A percentile compares a stretch with the other conserved stretches of the same genome.
phyloP scores from a whole-genome alignment of 2,888 invertebrate genomes.

The Abscondita cerata region DNA sequence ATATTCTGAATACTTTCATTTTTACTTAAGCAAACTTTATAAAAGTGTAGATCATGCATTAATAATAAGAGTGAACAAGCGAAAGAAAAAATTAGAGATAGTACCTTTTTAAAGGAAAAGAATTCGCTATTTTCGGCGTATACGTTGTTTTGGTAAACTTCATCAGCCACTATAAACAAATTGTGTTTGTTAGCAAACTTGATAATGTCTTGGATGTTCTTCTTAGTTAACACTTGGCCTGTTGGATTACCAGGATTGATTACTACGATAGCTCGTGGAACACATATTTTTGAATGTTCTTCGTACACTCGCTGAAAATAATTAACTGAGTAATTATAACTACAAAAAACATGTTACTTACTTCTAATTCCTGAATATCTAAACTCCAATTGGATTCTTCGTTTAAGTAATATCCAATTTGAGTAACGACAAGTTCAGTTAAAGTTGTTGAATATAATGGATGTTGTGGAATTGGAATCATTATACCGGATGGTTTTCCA shows the following conservation, averaged over 20 bases:
- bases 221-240: slow-evolving; percentile 86
- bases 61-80: no score
- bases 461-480: slow-evolving; percentile 82
- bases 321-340: no score
- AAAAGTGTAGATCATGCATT: no score
- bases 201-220: slow-evolving; percentile 91
- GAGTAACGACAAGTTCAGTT: slow-evolving; percentile 70
- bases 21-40: no score
- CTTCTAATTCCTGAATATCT: slow-evolving; percentile 66
- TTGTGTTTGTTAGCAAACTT: slow-evolving; percentile 89
- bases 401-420: slow-evolving; percentile 74
- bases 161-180: slow-evolving; percentile 90
- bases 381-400: slow-evolving; percentile 74
- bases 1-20: no score
- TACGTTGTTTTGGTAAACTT: slow-evolving; percentile 97
- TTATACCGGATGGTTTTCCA: slow-evolving; percentile 63
- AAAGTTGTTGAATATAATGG: slow-evolving; percentile 77
- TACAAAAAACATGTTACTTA: no score
- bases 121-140: slow-evolving; percentile 89
- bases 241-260: slow-evolving; percentile 99
- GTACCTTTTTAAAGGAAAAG: slow-evolving; percentile 94
- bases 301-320: slow-evolving; percentile 67
- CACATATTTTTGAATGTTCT: slow-evolving; percentile 67
- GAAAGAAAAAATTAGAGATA: no score
- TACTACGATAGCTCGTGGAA: slow-evolving; percentile 86